Evolutionary conservation across 2,888 invertebrate genomes (phyloP), one percentile per base, ranked within the genome.

Genomic region (Ischnus inquisitorius): DNA sequence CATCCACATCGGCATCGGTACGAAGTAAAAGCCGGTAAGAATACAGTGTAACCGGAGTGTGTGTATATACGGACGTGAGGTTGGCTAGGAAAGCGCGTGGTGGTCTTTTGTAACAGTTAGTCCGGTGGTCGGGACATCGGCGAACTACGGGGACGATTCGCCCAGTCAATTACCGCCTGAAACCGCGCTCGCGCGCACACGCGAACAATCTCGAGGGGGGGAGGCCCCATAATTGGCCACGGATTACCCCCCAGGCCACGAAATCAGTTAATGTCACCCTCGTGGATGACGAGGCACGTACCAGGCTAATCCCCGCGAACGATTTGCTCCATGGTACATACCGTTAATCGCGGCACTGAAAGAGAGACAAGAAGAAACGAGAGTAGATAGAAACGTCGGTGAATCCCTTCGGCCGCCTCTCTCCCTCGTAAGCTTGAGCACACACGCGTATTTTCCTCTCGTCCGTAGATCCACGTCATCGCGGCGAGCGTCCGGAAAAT

Each of bases 221-320:
- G 41, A 83, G 51, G 8, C 60, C 65, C 83, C 86, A 85, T 90
- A 91, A 91, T 90, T 89, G 88, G 87, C 88, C 83, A 85, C 85
- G 85, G 88, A 90, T 91, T 90, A 88, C 86, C 82, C 88, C 81
- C 87, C 87, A 82, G 86, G 88, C 87, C 86, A 86, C 87, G 86
- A 88, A 90, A 90, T 90, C 88, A 88, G 89, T 90, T 90, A 90
- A 90, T 89, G 89, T 90, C 89, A 87, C 82, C 87, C 88, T 84
- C 79, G 72, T 86, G 80, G 83, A 88, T 89, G 87, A 88, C 87
- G 86, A 84, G 86, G 86, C 87, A 85, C 82, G 86, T 82, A 84
- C 82, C 75, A 71, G 79, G 82, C 86, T 87, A 86, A 88, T 86
- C 86, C 86, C 57, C 77, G 83, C 84, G 79, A 80, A 84, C 79